phyloP scores from a whole-genome alignment of 2,797 vertebrate species.

The Tauraco hartlaubi region DNA sequence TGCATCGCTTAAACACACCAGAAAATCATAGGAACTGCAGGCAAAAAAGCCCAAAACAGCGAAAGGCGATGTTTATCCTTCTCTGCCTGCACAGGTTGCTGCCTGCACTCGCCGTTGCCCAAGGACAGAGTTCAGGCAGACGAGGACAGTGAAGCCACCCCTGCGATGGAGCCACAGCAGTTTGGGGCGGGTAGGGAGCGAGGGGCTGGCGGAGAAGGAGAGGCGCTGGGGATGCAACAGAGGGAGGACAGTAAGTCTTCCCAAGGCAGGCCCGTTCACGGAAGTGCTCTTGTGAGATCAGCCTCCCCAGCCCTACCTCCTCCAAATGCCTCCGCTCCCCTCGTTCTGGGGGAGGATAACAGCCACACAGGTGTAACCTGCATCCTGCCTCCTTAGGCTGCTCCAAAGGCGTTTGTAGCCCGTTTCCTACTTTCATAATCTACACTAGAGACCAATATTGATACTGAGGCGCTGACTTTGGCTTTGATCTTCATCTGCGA shows the following conservation, averaged over 20 bases:
- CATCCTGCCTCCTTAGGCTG: neutral
- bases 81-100: accelerated
- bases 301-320: neutral
- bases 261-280: accelerated
- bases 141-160: accelerated
- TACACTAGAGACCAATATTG: neutral
- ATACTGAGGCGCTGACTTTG: neutral
- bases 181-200: accelerated
- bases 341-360: neutral
- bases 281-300: neutral
- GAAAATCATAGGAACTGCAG: neutral
- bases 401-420: neutral
- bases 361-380: accelerated
- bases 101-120: accelerated
- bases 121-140: neutral
- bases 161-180: neutral
- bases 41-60: neutral
- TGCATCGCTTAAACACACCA: neutral
- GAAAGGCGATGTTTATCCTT: neutral
- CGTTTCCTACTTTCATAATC: neutral
- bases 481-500: neutral
- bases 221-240: accelerated
- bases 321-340: neutral
- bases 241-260: neutral
- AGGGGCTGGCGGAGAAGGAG: neutral